Percentiles rank a stretch among this genome's conserved stretches.
Conservation (phyloP, 2,113 vertebrate species). For the Nibea albiflora region DNA sequence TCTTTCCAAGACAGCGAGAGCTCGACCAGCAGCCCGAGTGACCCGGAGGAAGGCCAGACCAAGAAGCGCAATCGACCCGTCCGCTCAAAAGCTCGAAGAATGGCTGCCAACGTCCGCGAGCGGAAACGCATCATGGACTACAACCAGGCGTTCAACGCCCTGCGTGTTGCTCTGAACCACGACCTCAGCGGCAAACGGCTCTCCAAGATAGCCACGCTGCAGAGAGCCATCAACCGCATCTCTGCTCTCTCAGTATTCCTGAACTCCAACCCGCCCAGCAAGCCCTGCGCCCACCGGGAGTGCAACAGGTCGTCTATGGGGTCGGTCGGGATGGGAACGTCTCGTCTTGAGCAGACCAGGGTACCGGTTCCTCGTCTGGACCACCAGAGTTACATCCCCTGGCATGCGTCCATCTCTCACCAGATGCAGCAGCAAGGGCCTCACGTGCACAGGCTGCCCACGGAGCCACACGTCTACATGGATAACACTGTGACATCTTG, state of each 20-base stretch:
- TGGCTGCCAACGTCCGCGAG: conserved; percentile 95
- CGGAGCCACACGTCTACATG: conserved; percentile 67
- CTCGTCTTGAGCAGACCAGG: conserved; percentile 58
- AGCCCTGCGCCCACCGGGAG: conserved; percentile 86
- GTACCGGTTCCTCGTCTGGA: conserved; percentile 55
- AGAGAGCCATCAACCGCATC: conserved; percentile 94
- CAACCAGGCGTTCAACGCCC: conserved; percentile 96
- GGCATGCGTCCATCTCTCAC: conserved; percentile 71
- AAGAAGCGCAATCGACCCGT: conserved; percentile 87
- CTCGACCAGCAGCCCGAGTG: conserved; percentile 63
- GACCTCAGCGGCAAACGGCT: conserved; percentile 94
- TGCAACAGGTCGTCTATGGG: conserved; percentile 70
- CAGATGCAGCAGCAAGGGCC: conserved; percentile 66
- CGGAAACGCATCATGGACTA: conserved; percentile 97
- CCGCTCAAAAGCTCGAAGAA: conserved; percentile 93
- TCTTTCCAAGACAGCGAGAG: conserved; percentile 70
- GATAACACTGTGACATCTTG: conserved; percentile 66
- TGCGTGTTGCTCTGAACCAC: conserved; percentile 90
- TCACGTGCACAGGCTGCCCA: conserved; percentile 59
- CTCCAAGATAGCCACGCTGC: conserved; percentile 96
- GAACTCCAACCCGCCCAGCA: conserved; percentile 71
- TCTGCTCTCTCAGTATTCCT: conserved; percentile 90
- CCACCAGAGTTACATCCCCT: conserved; percentile 74
- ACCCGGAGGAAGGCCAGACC: conserved; percentile 68
- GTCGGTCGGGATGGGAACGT: neutral